Conservation (phyloP, 2,113 vertebrate species). For the Aegotheles bennettii region DNA sequence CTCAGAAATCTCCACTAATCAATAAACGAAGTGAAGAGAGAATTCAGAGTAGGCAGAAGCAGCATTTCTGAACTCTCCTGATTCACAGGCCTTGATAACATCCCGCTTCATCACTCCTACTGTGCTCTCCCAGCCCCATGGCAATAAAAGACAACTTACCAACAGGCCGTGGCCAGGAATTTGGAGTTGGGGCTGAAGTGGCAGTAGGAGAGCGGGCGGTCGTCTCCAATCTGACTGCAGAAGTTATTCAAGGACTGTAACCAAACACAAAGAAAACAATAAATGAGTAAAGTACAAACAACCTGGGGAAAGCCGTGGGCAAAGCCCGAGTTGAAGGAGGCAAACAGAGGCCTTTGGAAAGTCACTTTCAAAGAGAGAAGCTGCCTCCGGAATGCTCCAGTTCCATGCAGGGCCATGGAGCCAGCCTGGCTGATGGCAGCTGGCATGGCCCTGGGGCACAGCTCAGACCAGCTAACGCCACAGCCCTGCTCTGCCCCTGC, state of each 20-base stretch:
- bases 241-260: constrained; percentile 95
- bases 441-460: not conserved
- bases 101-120: not conserved
- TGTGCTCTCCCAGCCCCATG: not conserved
- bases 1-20: not conserved
- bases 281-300: not conserved
- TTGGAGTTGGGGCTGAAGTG: constrained; percentile 96
- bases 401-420: not conserved
- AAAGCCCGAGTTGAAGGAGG: not conserved
- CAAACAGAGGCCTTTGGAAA: not conserved
- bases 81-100: not conserved
- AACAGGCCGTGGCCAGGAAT: constrained; percentile 90
- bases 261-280: not conserved
- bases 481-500: not conserved
- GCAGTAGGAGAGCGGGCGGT: constrained; percentile 95
- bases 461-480: not conserved
- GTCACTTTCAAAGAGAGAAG: not conserved
- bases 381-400: not conserved
- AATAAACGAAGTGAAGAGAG: not conserved
- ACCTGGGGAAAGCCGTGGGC: not conserved
- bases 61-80: not conserved
- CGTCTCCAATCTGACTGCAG: constrained; percentile 98
- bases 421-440: not conserved
- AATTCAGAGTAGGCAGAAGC: not conserved
- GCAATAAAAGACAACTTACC: constrained; percentile 73